phyloP scores from a whole-genome alignment of 35 echinoderm and acorn worm genomes.

The Diadema setosum region DNA sequence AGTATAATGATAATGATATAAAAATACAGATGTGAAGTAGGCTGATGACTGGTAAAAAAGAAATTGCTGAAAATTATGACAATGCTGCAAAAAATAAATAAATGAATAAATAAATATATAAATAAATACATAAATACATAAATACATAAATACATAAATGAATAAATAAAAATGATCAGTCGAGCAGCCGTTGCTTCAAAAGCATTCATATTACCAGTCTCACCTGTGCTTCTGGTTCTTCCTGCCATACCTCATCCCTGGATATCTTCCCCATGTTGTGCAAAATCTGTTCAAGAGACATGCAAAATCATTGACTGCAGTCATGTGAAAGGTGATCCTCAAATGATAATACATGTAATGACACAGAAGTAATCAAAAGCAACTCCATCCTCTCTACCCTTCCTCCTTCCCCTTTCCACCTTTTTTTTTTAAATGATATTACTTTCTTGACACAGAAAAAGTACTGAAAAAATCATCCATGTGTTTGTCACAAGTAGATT shows the following conservation, averaged over 20 bases:
- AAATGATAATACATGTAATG: not conserved
- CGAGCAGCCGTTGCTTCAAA: too few species aligned
- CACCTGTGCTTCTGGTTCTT: conserved; percentile 57
- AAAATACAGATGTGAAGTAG: not conserved
- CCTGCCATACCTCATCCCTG: conserved; percentile 62
- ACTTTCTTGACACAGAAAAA: not conserved
- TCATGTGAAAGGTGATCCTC: not conserved
- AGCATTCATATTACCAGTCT: not conserved
- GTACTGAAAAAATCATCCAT: not conserved
- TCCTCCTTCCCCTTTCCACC: too few species aligned
- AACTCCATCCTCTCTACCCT: too few species aligned
- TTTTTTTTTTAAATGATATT: too few species aligned
- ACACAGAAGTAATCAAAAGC: not conserved
- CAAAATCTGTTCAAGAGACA: conserved; percentile 17
- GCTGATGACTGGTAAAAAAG: not conserved
- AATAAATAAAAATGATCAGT: too few species aligned
- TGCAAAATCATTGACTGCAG: not conserved
- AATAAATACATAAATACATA: not conserved
- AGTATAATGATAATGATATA: not conserved
- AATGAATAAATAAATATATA: not conserved
- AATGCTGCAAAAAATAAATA: not conserved
- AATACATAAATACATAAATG: too few species aligned
- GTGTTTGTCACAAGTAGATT: too few species aligned
- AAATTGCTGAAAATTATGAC: not conserved
- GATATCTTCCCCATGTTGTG: conserved; percentile 55